These are phyloP conservation scores for Oryctolagus cuniculus DNA, from an alignment of 2,113 vertebrate genomes.

Conservation along the genomic window mOryCun1.1 NC_091449.1:30100001-30100500, in stretches of 20 bases:
- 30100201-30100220: not conserved
- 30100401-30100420: not conserved
- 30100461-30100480: not conserved
- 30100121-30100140: not conserved
- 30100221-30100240: no score
- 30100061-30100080: not conserved
- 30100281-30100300: not conserved
- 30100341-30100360: not conserved
- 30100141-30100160: not conserved
- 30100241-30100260: not conserved
- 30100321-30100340: not conserved
- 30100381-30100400: not conserved
- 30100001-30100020: not conserved
- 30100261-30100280: not conserved
- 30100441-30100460: not conserved
- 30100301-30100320: not conserved
- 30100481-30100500: not conserved
- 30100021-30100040: not conserved
- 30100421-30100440: not conserved
- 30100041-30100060: no score
- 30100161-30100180: not conserved
- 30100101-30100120: not conserved
- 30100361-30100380: not conserved
- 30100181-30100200: not conserved
- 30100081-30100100: not conserved